Evolutionary conservation across 1,140 invertebrate genomes (phyloP).

Genomic region (Archivesica marissinica): DNA sequence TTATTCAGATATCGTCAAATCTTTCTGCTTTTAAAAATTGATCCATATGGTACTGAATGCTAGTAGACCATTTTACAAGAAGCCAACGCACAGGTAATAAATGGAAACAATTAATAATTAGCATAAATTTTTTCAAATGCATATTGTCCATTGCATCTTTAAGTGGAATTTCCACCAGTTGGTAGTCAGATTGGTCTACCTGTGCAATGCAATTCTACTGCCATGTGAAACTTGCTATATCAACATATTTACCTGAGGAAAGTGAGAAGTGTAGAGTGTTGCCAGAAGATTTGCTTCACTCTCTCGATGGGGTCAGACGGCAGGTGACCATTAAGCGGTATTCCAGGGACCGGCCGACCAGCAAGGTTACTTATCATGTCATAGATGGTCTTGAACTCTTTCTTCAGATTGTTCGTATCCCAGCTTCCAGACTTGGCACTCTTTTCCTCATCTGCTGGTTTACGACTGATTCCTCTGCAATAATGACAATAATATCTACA

Average conservation of each 20-base stretch:
- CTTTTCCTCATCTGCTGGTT: conserved; percentile 71
- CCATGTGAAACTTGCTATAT: not conserved
- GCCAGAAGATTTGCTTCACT: conserved; percentile 83
- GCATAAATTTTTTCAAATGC: no score
- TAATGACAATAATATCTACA: no score
- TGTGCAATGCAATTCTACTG: no score
- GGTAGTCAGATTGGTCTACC: no score
- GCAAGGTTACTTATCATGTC: conserved; percentile 82
- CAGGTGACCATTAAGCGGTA: conserved; percentile 79
- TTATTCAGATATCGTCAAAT: no score
- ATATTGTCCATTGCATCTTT: no score
- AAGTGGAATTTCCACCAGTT: no score
- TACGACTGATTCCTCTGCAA: conserved; percentile 75
- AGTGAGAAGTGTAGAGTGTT: conserved; percentile 83
- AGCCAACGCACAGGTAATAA: no score
- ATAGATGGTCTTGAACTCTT: conserved; percentile 82
- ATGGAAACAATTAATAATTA: no score
- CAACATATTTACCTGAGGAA: conserved; percentile 80
- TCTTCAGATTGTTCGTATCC: conserved; percentile 75
- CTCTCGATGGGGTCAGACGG: conserved; percentile 81
- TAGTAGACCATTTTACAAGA: no score
- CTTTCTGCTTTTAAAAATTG: no score
- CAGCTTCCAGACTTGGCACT: conserved; percentile 66
- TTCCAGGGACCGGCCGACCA: conserved; percentile 81
- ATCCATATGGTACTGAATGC: no score